These are phyloP conservation scores for Notarius lentiginosus DNA, from an alignment of 2,113 vertebrate genomes.

Conservation along the genomic window DNA sequence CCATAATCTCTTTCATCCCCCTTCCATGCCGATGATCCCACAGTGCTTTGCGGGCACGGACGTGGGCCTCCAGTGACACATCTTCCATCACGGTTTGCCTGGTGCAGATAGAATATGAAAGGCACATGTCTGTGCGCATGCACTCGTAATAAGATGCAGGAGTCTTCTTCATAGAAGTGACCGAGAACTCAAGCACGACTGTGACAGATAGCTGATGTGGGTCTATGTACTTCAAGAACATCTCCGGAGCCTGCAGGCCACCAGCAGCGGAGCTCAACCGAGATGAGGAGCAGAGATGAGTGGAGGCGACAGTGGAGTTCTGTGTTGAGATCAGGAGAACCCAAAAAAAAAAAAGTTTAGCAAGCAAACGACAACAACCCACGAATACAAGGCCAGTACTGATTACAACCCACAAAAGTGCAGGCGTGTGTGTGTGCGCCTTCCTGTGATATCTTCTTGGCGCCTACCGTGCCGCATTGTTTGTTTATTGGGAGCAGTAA, in stretches of 20 bases:
- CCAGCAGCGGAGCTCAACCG: neutral
- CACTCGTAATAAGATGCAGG: constrained; percentile 23
- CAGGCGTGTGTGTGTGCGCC: neutral
- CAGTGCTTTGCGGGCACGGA: neutral
- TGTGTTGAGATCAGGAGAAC: neutral
- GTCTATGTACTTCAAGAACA: constrained; percentile 24
- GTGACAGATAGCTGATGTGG: constrained; percentile 14
- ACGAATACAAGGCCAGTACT: too few species aligned
- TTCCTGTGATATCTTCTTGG: constrained; percentile 47
- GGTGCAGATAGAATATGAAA: neutral
- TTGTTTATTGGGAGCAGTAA: constrained; percentile 71
- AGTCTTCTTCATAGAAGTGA: neutral
- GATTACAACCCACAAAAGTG: neutral
- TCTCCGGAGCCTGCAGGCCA: neutral
- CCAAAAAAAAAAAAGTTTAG: neutral
- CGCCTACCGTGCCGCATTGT: constrained; percentile 30
- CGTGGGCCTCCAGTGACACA: neutral
- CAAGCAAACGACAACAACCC: neutral
- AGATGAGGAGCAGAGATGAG: neutral
- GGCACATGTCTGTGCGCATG: constrained; percentile 1
- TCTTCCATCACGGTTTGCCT: constrained; percentile 9
- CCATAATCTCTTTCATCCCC: neutral
- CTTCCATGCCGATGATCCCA: neutral
- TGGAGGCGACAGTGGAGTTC: neutral
- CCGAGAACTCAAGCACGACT: constrained; percentile 3